Base-by-base conservation (phyloP, 2,888 invertebrate species). In the Andrena dorsata region DNA sequence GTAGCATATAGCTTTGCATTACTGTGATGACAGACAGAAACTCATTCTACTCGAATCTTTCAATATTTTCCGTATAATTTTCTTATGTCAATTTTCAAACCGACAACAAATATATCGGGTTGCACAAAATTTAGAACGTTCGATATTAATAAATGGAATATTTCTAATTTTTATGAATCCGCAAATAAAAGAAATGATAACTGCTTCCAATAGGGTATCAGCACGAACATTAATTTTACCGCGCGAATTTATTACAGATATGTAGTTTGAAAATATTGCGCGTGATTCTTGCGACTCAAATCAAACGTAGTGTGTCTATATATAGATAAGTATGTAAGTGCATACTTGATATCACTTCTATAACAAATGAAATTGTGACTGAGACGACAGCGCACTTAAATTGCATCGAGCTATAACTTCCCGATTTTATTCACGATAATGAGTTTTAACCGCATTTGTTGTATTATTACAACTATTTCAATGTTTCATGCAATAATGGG, bases 211-310 rank as follows among this genome's bases (percentile, higher is more conserved):
- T 71, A 10, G 2, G 23, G 4, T 23, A 2, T 8, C 30, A 53
- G 13, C 60, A 49, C 10, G 13, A 13, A 10, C 26, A 63, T 72
- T n/a, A 60, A 75, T 13, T 75, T 75, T 68, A 8, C 60, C 60
- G 68, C 58, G 69, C 26, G 47, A 69, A 56, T 64, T 53, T 10
- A 51, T 73, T 68, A 30, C 4, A 16, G 13, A 16, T 16, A 41
- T 23, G 7, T 13, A 72, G 16, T 58, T 74, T 30, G 4, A n/a
- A 35, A 68, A 66, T 20, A 20, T 41, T 51, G 10, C 30, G 7
- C 6, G 32, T 53, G 3, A 53, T 23, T 23, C 10, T 56, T 56
- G 56, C 26, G 10, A 4, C 23, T 10, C 4, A 26, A 20, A 10
- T 26, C 20, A 3, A 4, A 26, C 23, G 4, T 10, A 56, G 56